Conservation (phyloP, 2,113 vertebrate species). For the Alligator mississippiensis region DNA sequence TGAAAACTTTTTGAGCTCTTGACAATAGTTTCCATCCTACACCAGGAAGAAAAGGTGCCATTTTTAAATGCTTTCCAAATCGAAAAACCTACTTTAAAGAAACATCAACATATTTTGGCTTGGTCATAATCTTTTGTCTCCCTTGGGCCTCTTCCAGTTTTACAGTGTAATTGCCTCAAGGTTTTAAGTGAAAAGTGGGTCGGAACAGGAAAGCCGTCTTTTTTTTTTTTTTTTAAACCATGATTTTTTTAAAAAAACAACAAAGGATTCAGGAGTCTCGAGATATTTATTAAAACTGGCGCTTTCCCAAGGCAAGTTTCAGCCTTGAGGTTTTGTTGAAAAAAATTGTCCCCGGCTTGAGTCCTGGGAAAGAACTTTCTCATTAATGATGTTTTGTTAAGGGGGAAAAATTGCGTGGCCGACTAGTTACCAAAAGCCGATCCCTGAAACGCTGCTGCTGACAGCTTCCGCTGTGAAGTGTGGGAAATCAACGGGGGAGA, state of each 20-base stretch:
- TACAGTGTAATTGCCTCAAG: not conserved
- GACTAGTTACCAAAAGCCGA: constrained; percentile 70
- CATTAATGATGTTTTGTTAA: constrained; percentile 60
- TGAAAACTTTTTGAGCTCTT: not conserved
- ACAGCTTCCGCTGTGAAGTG: not conserved
- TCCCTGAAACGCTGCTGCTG: constrained; percentile 25
- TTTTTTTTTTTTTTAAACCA: too few relatives aligned
- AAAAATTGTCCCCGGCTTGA: constrained; percentile 25
- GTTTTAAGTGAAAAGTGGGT: too few relatives aligned
- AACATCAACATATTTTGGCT: not conserved
- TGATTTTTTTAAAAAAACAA: too few relatives aligned
- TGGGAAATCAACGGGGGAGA: not conserved
- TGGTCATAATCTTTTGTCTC: not conserved
- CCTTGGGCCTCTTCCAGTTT: not conserved
- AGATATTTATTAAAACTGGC: not conserved
- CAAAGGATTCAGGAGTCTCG: too few relatives aligned
- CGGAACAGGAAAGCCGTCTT: too few relatives aligned
- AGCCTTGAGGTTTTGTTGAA: not conserved
- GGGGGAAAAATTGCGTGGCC: constrained; percentile 65
- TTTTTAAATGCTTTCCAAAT: not conserved
- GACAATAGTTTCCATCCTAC: not conserved
- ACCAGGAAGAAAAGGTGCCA: not conserved
- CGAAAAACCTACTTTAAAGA: not conserved
- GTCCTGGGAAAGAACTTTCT: constrained; percentile 65
- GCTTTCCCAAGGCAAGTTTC: not conserved